Conservation (phyloP, 2,797 vertebrate genomes). For the Acanthurus tractus region DNA sequence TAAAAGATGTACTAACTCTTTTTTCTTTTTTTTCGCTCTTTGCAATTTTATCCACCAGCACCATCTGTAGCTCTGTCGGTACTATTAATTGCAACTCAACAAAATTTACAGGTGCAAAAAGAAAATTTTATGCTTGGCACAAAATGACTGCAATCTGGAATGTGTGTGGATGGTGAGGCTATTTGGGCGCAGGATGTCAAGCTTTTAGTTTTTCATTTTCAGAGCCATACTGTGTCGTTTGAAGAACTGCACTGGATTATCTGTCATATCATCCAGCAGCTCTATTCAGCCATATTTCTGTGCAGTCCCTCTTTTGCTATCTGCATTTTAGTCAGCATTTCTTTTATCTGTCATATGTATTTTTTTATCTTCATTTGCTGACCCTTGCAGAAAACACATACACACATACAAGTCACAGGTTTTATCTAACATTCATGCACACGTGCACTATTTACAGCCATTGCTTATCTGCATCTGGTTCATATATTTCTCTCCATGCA, state of each 20-base stretch:
- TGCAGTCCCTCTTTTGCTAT: constrained; percentile 12
- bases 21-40: background rate
- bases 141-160: constrained; percentile 2
- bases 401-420: background rate
- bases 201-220: constrained; percentile 5
- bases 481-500: background rate
- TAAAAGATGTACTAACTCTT: background rate
- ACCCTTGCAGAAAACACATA: constrained; percentile 11
- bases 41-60: constrained; percentile 12
- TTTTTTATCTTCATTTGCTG: constrained; percentile 10
- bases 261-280: constrained; percentile 1
- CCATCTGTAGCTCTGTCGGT: background rate
- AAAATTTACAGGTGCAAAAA: constrained; percentile 1
- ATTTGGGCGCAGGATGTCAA: background rate
- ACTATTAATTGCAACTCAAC: constrained; percentile 2
- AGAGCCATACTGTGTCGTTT: background rate
- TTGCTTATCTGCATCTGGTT: background rate
- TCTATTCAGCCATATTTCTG: constrained; percentile 5
- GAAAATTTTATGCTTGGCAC: background rate
- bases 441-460: background rate
- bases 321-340: constrained; percentile 22
- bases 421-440: constrained; percentile 3
- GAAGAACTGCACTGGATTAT: constrained; percentile 12
- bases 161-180: constrained; percentile 1
- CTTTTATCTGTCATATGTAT: background rate